Evolutionary conservation across 2,113 vertebrate genomes (phyloP).

Genomic region (Tapirus terrestris): DNA sequence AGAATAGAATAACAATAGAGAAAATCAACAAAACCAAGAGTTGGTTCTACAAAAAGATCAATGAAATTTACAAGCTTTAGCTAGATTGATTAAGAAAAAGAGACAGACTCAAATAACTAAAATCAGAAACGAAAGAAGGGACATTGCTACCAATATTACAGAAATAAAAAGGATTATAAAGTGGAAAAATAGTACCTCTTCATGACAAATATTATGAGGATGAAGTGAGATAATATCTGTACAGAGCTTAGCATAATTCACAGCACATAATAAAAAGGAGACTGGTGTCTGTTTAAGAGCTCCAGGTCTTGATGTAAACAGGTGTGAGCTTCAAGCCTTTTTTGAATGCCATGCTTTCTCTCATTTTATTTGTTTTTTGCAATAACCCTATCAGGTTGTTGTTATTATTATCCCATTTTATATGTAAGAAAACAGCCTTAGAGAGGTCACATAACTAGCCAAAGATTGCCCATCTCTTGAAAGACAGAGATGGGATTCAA

Average conservation of each 20-base stretch:
- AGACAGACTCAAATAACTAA: background rate
- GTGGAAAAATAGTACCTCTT: background rate
- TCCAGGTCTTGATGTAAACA: background rate
- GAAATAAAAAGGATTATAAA: background rate
- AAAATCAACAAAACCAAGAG: background rate
- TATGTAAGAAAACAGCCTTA: background rate
- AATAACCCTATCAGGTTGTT: background rate
- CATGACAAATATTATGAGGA: background rate
- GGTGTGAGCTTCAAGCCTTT: background rate
- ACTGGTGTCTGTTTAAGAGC: background rate
- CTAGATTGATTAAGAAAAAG: background rate
- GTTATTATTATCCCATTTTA: background rate
- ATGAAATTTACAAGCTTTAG: background rate
- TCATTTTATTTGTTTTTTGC: background rate
- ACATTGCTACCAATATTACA: background rate
- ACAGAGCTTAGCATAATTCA: background rate
- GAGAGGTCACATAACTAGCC: background rate
- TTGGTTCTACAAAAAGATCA: background rate
- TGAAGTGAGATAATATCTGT: background rate
- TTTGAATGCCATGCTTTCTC: background rate
- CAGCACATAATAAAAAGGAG: background rate
- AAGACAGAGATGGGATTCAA: background rate
- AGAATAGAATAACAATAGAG: background rate
- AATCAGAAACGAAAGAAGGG: conserved; percentile 21
- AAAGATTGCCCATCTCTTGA: background rate